phyloP scores from a whole-genome alignment of 2,113 vertebrate genomes.

The Actinemys pallida region DNA sequence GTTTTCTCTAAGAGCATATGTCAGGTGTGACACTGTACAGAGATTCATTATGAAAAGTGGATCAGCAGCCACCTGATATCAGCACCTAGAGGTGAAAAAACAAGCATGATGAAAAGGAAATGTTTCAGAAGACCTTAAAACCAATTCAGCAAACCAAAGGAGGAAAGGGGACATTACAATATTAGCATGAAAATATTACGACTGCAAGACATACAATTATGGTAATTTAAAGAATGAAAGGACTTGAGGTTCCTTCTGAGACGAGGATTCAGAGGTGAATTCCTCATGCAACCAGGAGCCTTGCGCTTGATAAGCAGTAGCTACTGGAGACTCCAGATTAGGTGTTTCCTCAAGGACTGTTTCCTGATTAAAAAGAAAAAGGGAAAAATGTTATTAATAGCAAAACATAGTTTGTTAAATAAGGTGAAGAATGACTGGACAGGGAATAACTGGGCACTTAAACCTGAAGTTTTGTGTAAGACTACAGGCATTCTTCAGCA shows the following conservation, averaged over 20 bases:
- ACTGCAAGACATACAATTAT: constrained; percentile 31
- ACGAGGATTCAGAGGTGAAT: constrained; percentile 24
- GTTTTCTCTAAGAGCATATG: not conserved
- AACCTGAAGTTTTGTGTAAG: not conserved
- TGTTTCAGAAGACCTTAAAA: constrained; percentile 42
- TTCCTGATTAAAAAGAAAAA: not conserved
- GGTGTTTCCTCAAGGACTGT: not conserved
- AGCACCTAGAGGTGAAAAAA: not conserved
- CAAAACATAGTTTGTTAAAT: not conserved
- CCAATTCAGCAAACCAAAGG: constrained; percentile 14
- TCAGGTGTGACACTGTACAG: not conserved
- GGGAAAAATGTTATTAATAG: not conserved
- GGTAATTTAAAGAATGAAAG: constrained; percentile 48
- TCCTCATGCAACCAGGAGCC: not conserved
- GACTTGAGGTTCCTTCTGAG: constrained; percentile 15
- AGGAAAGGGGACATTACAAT: constrained; percentile 31
- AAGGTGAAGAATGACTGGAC: not conserved
- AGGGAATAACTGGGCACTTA: not conserved
- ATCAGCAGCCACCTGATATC: not conserved
- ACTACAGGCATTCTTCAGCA: not conserved
- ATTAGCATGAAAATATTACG: constrained; percentile 56
- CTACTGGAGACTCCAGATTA: constrained; percentile 3
- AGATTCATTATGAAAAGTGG: constrained; percentile 7
- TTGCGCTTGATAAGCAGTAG: not conserved
- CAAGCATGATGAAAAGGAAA: not conserved